Evolutionary conservation across 2,888 invertebrate species (phyloP).

Genomic region (Polyploca ridens): DNA sequence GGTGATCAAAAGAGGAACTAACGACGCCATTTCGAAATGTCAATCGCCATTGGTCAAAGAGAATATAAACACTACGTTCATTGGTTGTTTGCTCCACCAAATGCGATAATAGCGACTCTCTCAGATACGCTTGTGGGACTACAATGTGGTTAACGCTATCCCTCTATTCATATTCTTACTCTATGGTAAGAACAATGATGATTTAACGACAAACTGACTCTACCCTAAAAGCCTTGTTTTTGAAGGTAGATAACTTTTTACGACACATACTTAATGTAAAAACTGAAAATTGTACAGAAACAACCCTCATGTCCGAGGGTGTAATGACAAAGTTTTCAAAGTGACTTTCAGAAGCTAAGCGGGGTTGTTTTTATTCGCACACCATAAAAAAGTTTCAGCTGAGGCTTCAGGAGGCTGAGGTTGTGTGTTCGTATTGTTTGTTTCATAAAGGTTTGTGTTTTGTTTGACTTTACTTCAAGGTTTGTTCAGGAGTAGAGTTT

Average conservation of each 20-base stretch:
- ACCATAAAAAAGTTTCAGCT: slow-evolving; percentile 26
- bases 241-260: background rate
- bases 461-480: background rate
- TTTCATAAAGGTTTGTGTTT: background rate
- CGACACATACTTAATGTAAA: background rate
- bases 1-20: too few relatives aligned
- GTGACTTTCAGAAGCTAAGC: slow-evolving; percentile 11
- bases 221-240: background rate
- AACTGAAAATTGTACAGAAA: background rate
- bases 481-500: background rate
- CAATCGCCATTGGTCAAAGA: too few relatives aligned
- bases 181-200: background rate
- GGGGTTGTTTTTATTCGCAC: slow-evolving; percentile 25
- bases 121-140: too few relatives aligned
- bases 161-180: too few relatives aligned
- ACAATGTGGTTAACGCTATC: too few relatives aligned
- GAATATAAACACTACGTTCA: too few relatives aligned
- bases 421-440: background rate
- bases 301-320: background rate
- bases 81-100: too few relatives aligned
- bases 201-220: background rate
- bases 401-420: slow-evolving; percentile 3
- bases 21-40: too few relatives aligned
- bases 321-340: slow-evolving; percentile 25
- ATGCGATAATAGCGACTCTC: too few relatives aligned